phyloP scores from a whole-genome alignment of 2,113 vertebrate species.

The Natator depressus region DNA sequence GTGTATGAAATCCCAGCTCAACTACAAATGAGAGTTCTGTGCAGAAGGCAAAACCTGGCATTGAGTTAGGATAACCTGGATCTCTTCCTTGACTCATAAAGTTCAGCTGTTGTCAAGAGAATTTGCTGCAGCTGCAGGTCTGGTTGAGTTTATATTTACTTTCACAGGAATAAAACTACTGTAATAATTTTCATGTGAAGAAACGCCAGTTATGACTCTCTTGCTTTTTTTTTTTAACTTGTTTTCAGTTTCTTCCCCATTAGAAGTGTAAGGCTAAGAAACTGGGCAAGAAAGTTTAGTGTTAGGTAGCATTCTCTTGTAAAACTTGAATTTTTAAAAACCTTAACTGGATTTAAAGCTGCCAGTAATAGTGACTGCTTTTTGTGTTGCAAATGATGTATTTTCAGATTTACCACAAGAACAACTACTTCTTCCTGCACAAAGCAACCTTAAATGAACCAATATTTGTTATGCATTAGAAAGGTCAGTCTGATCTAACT shows the following conservation, averaged over 20 bases:
- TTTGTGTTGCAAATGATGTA: background rate
- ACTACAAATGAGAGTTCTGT: background rate
- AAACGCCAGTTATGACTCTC: background rate
- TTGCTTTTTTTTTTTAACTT: background rate
- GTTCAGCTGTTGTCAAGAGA: background rate
- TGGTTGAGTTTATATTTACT: background rate
- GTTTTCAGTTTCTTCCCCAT: background rate
- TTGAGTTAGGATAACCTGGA: background rate
- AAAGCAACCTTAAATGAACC: constrained; percentile 48
- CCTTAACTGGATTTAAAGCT: background rate
- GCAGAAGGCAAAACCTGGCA: background rate
- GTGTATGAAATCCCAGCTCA: background rate
- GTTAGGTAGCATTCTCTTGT: background rate
- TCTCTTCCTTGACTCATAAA: background rate
- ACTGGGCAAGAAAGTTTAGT: background rate
- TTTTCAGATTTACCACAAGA: background rate
- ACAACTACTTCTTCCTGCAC: background rate
- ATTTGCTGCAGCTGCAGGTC: background rate
- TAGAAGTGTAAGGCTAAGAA: background rate
- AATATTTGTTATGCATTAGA: constrained; percentile 24
- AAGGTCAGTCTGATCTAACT: constrained; percentile 56
- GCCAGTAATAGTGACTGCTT: background rate
- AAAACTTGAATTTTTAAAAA: background rate
- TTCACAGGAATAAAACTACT: background rate
- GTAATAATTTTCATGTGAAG: background rate